Percentiles rank a stretch among this genome's conserved stretches.
These are phyloP conservation scores for Andrena minutula DNA, from an alignment of 2,888 invertebrate species.

Conservation along the genomic window DNA sequence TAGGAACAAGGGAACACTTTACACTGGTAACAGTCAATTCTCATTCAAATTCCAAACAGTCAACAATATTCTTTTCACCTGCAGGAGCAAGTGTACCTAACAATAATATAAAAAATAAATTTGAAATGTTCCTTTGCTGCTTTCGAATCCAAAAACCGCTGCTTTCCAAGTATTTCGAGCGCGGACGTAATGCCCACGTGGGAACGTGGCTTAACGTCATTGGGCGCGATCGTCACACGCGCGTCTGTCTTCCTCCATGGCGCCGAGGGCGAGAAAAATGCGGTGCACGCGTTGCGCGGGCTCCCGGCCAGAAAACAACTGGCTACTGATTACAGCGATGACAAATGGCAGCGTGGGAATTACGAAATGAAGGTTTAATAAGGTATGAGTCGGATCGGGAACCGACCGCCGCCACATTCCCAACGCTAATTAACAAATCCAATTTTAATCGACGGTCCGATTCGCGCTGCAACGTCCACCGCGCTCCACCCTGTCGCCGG, in stretches of 20 bases:
- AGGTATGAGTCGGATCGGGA: constrained; percentile 74
- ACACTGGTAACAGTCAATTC: background rate
- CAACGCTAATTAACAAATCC: constrained; percentile 82
- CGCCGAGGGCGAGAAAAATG: constrained; percentile 10
- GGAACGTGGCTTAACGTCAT: no score
- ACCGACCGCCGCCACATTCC: constrained; percentile 61
- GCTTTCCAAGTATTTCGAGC: no score
- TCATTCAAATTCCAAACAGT: background rate
- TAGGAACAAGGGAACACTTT: background rate
- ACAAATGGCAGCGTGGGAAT: constrained; percentile 76
- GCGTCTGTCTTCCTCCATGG: background rate
- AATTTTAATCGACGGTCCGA: constrained; percentile 81
- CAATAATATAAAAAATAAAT: no score
- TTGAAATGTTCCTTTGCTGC: no score
- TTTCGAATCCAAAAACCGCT: no score
- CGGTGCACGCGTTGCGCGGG: background rate
- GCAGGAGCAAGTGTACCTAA: no score
- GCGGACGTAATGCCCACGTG: background rate
- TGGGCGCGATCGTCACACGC: background rate
- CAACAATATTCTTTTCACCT: background rate
- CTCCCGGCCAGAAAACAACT: constrained; percentile 52
- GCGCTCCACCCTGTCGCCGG: constrained; percentile 35
- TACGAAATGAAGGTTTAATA: constrained; percentile 82
- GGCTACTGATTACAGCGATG: constrained; percentile 70
- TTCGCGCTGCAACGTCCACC: constrained; percentile 61